These are phyloP conservation scores for Xenopus laevis DNA, from an alignment of 2,113 vertebrate genomes.

Conservation along the genomic window DNA sequence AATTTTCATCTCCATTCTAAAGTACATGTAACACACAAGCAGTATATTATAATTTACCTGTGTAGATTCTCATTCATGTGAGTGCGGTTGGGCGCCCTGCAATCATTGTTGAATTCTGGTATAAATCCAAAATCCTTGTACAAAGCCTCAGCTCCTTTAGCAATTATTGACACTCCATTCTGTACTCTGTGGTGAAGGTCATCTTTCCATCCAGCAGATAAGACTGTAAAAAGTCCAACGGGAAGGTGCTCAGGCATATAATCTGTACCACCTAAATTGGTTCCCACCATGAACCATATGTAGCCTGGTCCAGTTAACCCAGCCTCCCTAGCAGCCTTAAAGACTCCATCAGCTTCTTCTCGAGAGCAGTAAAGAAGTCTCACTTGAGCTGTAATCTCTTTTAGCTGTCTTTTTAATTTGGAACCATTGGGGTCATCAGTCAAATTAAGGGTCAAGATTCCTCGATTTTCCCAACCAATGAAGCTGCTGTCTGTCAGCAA, in stretches of 20 bases:
- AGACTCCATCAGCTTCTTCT: slow-evolving; percentile 84
- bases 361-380: slow-evolving; percentile 90
- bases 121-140: slow-evolving; percentile 80
- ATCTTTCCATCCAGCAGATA: slow-evolving; percentile 87
- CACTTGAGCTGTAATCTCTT: slow-evolving; percentile 86
- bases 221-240: slow-evolving; percentile 80
- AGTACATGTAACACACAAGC: too few relatives aligned
- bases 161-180: slow-evolving; percentile 85
- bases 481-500: slow-evolving; percentile 88
- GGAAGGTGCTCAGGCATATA: slow-evolving; percentile 69
- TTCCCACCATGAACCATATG: slow-evolving; percentile 89
- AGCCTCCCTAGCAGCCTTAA: slow-evolving; percentile 78
- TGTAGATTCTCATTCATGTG: slow-evolving; percentile 75
- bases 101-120: slow-evolving; percentile 84
- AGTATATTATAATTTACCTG: slow-evolving; percentile 59
- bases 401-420: slow-evolving; percentile 77
- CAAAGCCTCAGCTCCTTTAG: slow-evolving; percentile 82
- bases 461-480: slow-evolving; percentile 93
- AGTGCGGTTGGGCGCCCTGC: slow-evolving; percentile 78
- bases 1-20: too few relatives aligned
- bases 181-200: slow-evolving; percentile 77
- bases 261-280: slow-evolving; percentile 76
- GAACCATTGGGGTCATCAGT: slow-evolving; percentile 79
- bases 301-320: slow-evolving; percentile 85
- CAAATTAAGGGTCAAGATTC: slow-evolving; percentile 82